Evolutionary conservation across 30 jellyfish, hydroid and myxozoan genomes (phyloP).

Genomic region (Hydra vulgaris): DNA sequence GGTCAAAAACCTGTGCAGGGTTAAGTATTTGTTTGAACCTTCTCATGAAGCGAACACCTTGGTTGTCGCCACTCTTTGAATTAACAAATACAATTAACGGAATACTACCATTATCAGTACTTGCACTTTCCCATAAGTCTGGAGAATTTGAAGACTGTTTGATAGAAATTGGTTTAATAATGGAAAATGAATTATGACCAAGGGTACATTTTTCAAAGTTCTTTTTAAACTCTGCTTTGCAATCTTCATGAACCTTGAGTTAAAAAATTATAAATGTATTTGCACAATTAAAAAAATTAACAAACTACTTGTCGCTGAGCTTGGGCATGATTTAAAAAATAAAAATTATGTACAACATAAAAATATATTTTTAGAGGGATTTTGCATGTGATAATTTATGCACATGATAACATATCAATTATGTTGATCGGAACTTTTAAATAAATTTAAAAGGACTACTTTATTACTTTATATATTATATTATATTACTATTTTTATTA

Average conservation of each 20-base stretch:
- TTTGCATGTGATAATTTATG: no score
- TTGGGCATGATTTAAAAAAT: no score
- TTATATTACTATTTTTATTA: no score
- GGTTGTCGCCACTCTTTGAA: constrained; percentile 96
- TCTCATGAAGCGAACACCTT: constrained; percentile 94
- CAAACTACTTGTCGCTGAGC: no score
- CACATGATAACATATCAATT: no score
- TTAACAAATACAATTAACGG: constrained; percentile 93
- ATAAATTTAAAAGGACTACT: no score
- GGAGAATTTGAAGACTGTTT: constrained; percentile 38
- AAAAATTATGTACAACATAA: no score
- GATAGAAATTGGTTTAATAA: constrained; percentile 74
- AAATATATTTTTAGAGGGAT: no score
- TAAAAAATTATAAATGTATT: no score
- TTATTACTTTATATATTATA: no score
- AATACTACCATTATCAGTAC: constrained; percentile 18
- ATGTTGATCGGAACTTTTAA: no score
- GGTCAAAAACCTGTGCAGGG: constrained; percentile 96
- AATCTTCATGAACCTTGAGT: constrained; percentile 65
- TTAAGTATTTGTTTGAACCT: constrained; percentile 70
- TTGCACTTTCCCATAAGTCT: constrained; percentile 79
- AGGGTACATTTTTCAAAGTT: constrained; percentile 59
- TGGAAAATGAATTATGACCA: constrained; percentile 73
- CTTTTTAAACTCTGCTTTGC: constrained; percentile 55
- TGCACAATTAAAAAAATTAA: no score